phyloP scores from a whole-genome alignment of 37 sponge, comb jelly and placozoan species.

The Chondrosia reniformis region DNA sequence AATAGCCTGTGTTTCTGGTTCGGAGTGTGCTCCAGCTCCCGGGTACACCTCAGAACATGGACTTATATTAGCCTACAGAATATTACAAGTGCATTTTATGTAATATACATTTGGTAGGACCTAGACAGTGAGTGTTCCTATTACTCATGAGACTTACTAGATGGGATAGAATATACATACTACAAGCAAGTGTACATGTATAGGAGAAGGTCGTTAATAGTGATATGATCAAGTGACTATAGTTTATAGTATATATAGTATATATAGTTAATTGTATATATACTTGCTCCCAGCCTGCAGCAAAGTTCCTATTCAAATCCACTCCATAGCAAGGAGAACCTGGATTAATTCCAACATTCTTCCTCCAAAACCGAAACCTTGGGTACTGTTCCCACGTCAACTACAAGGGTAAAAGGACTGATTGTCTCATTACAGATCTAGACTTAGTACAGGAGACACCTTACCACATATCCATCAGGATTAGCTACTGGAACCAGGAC shows the following conservation, averaged over 20 bases:
- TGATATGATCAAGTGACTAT: not conserved
- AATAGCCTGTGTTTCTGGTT: constrained; percentile 62
- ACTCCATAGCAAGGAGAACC: constrained; percentile 54
- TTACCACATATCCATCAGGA: constrained; percentile 85
- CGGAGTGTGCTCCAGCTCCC: constrained; percentile 59
- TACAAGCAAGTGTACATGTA: no score
- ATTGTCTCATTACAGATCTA: not conserved
- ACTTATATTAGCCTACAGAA: no score
- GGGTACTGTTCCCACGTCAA: not conserved
- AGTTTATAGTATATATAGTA: not conserved
- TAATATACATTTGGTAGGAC: no score
- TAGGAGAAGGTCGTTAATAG: not conserved
- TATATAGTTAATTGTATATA: no score
- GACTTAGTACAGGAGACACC: not conserved
- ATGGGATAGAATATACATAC: no score
- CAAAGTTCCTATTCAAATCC: constrained; percentile 80
- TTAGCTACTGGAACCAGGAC: constrained; percentile 67
- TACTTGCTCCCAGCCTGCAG: constrained; percentile 61
- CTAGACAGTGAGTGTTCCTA: no score
- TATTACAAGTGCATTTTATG: no score
- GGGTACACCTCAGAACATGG: constrained; percentile 79
- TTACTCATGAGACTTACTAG: no score
- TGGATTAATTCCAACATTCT: constrained; percentile 40
- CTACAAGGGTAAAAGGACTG: not conserved
- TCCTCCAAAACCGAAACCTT: constrained; percentile 71